Base-by-base conservation (phyloP, 2,888 invertebrate genomes). In the Epistrophe grossulariae region DNA sequence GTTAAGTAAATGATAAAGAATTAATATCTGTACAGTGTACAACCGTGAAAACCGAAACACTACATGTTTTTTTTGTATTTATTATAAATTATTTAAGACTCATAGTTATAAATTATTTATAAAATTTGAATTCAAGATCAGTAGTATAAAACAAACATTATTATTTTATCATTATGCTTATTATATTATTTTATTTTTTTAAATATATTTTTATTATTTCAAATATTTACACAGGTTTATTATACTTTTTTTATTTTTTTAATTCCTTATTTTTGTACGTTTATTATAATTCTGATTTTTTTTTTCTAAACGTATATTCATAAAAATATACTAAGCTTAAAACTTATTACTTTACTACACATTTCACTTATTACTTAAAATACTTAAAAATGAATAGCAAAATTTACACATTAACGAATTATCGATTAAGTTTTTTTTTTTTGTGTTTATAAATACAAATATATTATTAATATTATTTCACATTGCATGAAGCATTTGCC, bases 401-500 rank as follows among this genome's bases (percentile, higher is more conserved):
- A 77, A 70, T 78, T 73, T 57, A 78, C 68, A 81, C 11, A 43
- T 68, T 50, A 68, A 50, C 45, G 35, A 66, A 70, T 52, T 24
- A 80, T 57, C 28, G 52, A 38, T 52, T 2, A 76, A 45, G 4
- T 24, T 5, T 5, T 5, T 17, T 35, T 59, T n/a, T n/a, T n/a
- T n/a, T n/a, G n/a, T n/a, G n/a, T n/a, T 62, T 62, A 28, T 62
- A 35, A 31, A 57, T 70, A 38, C 28, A 74, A 50, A 43, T 79
- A 35, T 79, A 31, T 59, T 43, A 28, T 43, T 78, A 31, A 59
- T 55, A 60, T 50, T 66, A 71, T 57, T 68, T 66, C 35, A 35
- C 35, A 55, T 62, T 79, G 57, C 43, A 50, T 74, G 59, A 83
- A 64, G 71, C 48, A 24, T 57, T 78, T 35, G 76, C 91, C 89